Evolutionary conservation across 2,888 invertebrate genomes (phyloP), one percentile per base, ranked within the genome.

Genomic region (Platycheirus rosarum): DNA sequence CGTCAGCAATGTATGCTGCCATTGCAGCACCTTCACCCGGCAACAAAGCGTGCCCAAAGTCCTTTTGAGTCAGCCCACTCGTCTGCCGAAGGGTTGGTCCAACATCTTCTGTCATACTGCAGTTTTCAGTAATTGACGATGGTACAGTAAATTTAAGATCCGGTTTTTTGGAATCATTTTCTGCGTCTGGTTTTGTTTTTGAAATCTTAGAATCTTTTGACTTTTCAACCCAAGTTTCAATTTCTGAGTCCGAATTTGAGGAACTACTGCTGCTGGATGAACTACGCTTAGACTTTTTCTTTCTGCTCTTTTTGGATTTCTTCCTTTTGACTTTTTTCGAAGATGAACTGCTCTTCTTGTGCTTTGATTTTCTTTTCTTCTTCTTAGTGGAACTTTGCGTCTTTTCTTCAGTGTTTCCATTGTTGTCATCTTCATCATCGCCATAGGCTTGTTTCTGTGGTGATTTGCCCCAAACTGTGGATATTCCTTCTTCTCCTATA

Each of bases 21-120:
- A 99, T 99, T 2, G 99, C 99, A 40, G 98, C 99, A 87, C 97
- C 99, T 93, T 99, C 99, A 68, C 98, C 98, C 0, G 98, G 98
- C 86, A 99, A 91, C 88, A 99, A 91, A 32, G 99, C 98, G 89
- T 97, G 95, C 5, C 97, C 97, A 91, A 96, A 96, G 89, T 97
- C 97, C 89, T 95, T 95, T 69, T 93, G 93, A 4, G 94, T 94
- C 2, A 96, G 89, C 1, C 94, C 93, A 0, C 94, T 93, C 32
- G 94, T 94, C n/a, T 94, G 92, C 85, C 95, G 94, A 44, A 94
- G 92, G 20, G 93, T 91, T 3, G 95, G 95, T 0, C 95, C 95
- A 13, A 95, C 91, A 77, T 90, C 92, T 71, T 92, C 92, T 7
- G 49, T 51, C 8, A 44, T 35, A 46, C 9, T 60, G 8, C 13